These are phyloP conservation scores for Regulus satrapa DNA, from an alignment of 2,113 vertebrate genomes.

Conservation along the genomic window DNA sequence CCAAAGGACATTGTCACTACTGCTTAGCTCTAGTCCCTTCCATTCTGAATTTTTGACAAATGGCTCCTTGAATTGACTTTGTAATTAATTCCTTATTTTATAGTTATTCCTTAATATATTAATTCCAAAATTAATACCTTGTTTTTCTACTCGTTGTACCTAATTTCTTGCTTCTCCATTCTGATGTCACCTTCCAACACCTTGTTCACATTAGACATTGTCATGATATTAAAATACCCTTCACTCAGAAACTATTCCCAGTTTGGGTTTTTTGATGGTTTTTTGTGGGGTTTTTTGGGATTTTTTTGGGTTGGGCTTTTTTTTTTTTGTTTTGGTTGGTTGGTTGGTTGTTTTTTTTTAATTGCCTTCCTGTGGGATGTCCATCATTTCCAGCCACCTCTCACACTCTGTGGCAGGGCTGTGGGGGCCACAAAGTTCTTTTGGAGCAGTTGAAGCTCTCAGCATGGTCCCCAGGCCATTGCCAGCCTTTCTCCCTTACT, in stretches of 20 bases:
- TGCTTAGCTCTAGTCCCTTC: background rate
- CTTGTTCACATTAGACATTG: background rate
- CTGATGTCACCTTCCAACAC: background rate
- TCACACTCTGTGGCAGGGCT: background rate
- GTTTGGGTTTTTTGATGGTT: too few relatives aligned
- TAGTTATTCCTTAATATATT: too few relatives aligned
- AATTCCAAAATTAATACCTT: background rate
- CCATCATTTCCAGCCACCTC: background rate
- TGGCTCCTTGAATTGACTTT: background rate
- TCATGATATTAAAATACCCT: background rate
- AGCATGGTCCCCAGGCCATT: fast-evolving
- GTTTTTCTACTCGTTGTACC: background rate
- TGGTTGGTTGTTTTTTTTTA: background rate
- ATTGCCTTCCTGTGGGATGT: background rate
- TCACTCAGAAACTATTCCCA: background rate
- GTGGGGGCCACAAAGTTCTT: background rate
- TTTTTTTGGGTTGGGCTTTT: too few relatives aligned
- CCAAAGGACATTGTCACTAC: background rate
- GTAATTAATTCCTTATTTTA: background rate
- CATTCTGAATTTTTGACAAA: background rate
- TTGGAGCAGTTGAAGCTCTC: background rate
- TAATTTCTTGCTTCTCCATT: background rate
- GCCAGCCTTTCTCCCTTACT: background rate
- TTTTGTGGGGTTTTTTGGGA: too few relatives aligned
- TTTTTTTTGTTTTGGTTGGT: too few relatives aligned